Evolutionary conservation across 2,888 invertebrate species (phyloP).

Genomic region (Drosophila subsilvestris): DNA sequence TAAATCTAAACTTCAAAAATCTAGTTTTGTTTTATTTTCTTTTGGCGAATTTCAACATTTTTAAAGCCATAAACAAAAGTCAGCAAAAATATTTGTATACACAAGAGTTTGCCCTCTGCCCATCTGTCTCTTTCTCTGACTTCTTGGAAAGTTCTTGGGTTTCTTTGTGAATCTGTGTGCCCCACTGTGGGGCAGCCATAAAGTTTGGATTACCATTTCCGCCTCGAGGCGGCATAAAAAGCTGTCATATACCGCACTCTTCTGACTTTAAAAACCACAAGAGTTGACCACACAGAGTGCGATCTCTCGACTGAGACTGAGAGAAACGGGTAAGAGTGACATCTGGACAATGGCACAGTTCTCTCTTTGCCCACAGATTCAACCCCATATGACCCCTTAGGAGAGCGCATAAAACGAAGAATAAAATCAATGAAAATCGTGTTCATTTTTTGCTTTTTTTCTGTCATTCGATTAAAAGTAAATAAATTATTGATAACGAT

Average conservation of each 20-base stretch:
- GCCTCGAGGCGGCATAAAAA: slow-evolving; percentile 40
- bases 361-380: not conserved
- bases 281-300: slow-evolving; percentile 34
- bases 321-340: slow-evolving; percentile 2
- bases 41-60: slow-evolving; percentile 29
- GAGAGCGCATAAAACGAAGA: slow-evolving; percentile 21
- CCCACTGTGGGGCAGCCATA: slow-evolving; percentile 32
- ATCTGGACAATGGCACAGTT: slow-evolving; percentile 40
- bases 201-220: slow-evolving; percentile 42
- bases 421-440: slow-evolving; percentile 24
- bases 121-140: not conserved
- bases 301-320: not conserved
- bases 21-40: slow-evolving; percentile 14
- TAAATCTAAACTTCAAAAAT: slow-evolving; percentile 9
- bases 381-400: slow-evolving; percentile 43
- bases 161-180: slow-evolving; percentile 22
- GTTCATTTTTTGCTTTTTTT: slow-evolving; percentile 47
- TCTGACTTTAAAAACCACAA: not conserved
- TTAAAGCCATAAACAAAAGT: slow-evolving; percentile 30
- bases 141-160: slow-evolving; percentile 31
- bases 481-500: slow-evolving; percentile 65
- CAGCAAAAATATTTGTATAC: slow-evolving; percentile 26
- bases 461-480: slow-evolving; percentile 67
- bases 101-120: slow-evolving; percentile 21
- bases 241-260: slow-evolving; percentile 35